Conservation (phyloP, 2,113 vertebrate species). For the Dromas ardeola region DNA sequence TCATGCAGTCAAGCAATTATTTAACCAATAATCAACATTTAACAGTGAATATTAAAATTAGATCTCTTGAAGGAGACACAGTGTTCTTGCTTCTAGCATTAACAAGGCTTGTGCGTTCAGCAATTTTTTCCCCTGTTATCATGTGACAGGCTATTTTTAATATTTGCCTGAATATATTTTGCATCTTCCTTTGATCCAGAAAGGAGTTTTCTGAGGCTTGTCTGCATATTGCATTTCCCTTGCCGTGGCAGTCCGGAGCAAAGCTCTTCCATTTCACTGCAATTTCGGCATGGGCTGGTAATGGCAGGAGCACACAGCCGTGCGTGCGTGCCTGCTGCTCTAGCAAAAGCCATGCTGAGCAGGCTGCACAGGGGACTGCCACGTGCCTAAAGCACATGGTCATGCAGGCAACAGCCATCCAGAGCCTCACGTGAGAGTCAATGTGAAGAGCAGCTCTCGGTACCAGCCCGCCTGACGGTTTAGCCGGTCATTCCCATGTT, state of each 20-base stretch:
- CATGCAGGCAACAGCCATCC: constrained; percentile 3
- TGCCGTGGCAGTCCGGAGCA: background rate
- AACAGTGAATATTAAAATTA: constrained; percentile 29
- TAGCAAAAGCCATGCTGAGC: background rate
- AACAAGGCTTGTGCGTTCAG: constrained; percentile 21
- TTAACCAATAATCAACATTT: constrained; percentile 49
- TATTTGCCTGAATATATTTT: constrained; percentile 33
- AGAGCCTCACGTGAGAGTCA: constrained; percentile 36
- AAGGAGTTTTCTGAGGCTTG: background rate
- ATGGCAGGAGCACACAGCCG: background rate
- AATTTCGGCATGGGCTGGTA: background rate
- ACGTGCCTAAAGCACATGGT: constrained; percentile 65
- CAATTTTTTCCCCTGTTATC: background rate
- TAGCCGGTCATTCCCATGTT: background rate
- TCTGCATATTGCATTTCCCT: background rate
- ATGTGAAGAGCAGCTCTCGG: background rate
- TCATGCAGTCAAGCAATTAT: background rate
- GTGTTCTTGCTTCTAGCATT: constrained; percentile 41
- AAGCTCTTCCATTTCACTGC: background rate
- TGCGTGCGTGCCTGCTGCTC: background rate
- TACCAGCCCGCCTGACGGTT: background rate
- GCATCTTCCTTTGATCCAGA: constrained; percentile 36
- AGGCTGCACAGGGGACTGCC: constrained; percentile 60
- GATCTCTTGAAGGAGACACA: background rate
- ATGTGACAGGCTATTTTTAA: constrained; percentile 66